Percentiles rank a stretch among this genome's conserved stretches.
phyloP scores from a whole-genome alignment of 2,888 invertebrate species.

The Athrips mouffetella region DNA sequence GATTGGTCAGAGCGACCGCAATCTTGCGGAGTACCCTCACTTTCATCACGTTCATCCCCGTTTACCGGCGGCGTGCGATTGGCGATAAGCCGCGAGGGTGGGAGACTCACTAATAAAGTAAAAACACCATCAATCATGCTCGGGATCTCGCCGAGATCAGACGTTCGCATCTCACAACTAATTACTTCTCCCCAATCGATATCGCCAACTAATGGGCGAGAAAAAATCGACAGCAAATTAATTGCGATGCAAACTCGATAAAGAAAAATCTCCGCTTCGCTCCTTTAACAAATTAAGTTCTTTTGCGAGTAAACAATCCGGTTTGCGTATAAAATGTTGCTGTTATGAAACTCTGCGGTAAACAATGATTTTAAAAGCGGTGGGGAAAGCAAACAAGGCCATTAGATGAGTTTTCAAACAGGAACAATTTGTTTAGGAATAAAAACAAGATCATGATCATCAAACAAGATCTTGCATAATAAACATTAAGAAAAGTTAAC shows the following conservation, averaged over 20 bases:
- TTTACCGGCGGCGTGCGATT: slow-evolving; percentile 32
- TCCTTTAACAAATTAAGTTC: slow-evolving; percentile 31
- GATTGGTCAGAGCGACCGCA: slow-evolving; percentile 48
- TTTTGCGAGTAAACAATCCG: slow-evolving; percentile 24
- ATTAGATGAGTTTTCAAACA: slow-evolving; percentile 1
- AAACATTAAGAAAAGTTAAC: neutral
- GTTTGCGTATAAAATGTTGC: slow-evolving; percentile 9
- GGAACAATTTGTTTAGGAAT: neutral
- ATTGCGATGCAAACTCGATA: slow-evolving; percentile 43
- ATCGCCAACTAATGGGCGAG: slow-evolving; percentile 52
- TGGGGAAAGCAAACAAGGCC: slow-evolving; percentile 1
- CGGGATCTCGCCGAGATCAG: slow-evolving; percentile 36
- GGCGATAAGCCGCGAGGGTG: slow-evolving; percentile 34
- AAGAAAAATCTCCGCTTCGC: slow-evolving; percentile 26
- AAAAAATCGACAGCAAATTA: slow-evolving; percentile 54
- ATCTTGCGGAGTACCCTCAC: slow-evolving; percentile 47
- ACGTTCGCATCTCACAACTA: slow-evolving; percentile 48
- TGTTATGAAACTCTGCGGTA: slow-evolving; percentile 19
- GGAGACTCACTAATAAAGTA: slow-evolving; percentile 46
- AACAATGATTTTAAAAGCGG: slow-evolving; percentile 18
- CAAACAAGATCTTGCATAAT: no score
- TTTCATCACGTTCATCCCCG: slow-evolving; percentile 33
- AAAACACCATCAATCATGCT: slow-evolving; percentile 69
- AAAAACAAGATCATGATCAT: neutral
- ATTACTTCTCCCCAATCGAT: slow-evolving; percentile 60